Conservation (phyloP, 2,113 vertebrate species). For the Aythya baeri region DNA sequence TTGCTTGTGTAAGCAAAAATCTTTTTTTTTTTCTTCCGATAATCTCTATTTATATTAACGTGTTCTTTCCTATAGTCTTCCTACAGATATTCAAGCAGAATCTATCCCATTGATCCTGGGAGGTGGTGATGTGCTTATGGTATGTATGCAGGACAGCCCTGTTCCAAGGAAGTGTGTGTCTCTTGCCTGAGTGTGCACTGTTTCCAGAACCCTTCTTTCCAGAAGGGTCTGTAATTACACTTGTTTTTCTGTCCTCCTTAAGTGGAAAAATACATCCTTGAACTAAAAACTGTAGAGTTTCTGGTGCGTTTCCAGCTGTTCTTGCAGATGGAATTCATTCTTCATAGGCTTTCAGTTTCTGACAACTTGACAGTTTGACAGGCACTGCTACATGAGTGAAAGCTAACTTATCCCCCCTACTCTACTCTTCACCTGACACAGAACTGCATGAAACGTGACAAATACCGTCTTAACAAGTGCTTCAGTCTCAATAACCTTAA, state of each 20-base stretch:
- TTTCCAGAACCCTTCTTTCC: not conserved
- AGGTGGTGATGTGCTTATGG: slow-evolving; percentile 98
- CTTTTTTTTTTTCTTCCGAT: not conserved
- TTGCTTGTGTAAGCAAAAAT: not conserved
- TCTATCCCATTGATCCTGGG: slow-evolving; percentile 95
- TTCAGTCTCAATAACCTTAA: not conserved
- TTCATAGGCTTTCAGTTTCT: not conserved
- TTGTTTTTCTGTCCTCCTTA: not conserved
- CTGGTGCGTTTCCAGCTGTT: not conserved
- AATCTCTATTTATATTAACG: not conserved
- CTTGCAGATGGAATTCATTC: not conserved
- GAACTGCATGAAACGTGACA: not conserved
- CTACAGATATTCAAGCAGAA: slow-evolving; percentile 98
- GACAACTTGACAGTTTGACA: not conserved
- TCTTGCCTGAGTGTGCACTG: fast-evolving
- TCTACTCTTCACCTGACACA: not conserved
- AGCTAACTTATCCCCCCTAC: not conserved
- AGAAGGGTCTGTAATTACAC: not conserved
- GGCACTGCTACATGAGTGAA: not conserved
- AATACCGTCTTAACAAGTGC: not conserved
- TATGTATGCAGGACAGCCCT: slow-evolving; percentile 73
- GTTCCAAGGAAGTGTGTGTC: not conserved
- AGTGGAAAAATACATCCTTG: not conserved
- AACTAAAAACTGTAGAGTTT: not conserved
- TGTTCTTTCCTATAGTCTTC: slow-evolving; percentile 80